Evolutionary conservation across 2,888 invertebrate species (phyloP), one percentile per base, ranked within the genome.

Genomic region (Cheilosia soror): DNA sequence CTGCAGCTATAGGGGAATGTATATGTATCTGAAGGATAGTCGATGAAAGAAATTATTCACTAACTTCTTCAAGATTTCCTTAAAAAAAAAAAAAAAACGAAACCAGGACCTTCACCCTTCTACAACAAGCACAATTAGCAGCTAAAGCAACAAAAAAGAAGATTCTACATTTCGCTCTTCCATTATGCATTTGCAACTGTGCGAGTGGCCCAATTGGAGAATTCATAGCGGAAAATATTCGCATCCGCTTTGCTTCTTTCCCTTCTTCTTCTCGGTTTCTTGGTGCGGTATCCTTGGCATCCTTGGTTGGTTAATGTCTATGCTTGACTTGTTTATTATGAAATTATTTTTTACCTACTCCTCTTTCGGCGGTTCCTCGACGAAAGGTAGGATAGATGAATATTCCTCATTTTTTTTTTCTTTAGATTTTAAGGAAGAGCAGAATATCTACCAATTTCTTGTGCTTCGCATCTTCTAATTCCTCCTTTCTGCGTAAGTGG

Each of bases 101-200:
- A 31, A 31, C 51, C 55, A 9, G 13, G 29, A 40, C 72, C 66
- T 47, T 27, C 25, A 40, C 40, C 33, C 11, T 31, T 47, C 15
- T 4, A 11, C 62, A 49, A 57, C 51, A 60, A 83, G 57, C 63
- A 69, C 73, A 83, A 83, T 79, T 83, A 79, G 62, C 73, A 73
- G 47, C 42, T 11, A 4, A 1, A 37, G 37, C n/a, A 11, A 9
- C 5, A 49, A 53, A 76, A 66, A 47, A 13, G 11, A 37, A 37
- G 4, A 4, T 9, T 27, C 49, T 75, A 33, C 71, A 76, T 76
- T 76, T 76, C 58, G 37, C 51, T 79, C 49, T 37, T 73, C 68
- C 68, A 79, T 84, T 79, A 79, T 84, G 73, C 63, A 85, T 80
- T 71, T 69, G 75, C 84, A 80, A 66, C 75, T 85, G 71, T 71